Evolutionary conservation across 2,888 invertebrate genomes (phyloP).

Genomic region (Smittia aterrima): DNA sequence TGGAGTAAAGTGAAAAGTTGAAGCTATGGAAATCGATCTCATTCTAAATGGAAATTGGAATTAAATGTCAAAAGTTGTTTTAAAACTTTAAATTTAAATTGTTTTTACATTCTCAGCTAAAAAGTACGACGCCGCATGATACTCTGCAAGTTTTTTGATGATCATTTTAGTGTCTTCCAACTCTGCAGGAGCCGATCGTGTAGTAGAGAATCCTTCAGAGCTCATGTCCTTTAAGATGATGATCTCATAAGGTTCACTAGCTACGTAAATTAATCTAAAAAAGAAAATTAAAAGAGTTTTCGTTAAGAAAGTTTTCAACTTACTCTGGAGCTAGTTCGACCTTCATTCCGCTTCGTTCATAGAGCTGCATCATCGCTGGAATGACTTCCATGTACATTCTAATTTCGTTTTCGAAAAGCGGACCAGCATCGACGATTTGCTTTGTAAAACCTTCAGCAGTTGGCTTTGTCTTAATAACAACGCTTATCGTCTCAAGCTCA

Average conservation of each 20-base stretch:
- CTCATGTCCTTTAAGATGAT: background rate
- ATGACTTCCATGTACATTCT: background rate
- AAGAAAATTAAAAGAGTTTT: too few relatives aligned
- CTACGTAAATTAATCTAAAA: conserved; percentile 20
- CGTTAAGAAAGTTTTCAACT: background rate
- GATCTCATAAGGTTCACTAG: background rate
- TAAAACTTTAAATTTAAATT: too few relatives aligned
- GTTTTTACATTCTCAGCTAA: background rate
- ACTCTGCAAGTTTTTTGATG: conserved; percentile 16
- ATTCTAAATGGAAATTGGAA: too few relatives aligned
- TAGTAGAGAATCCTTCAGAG: background rate
- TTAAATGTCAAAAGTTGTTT: background rate
- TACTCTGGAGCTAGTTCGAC: conserved; percentile 18
- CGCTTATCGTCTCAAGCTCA: too few relatives aligned
- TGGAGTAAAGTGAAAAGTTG: conserved; percentile 13
- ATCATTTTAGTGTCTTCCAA: conserved; percentile 2
- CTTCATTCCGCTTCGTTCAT: conserved; percentile 1
- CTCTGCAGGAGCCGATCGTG: background rate
- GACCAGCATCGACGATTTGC: background rate
- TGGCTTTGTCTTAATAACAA: too few relatives aligned
- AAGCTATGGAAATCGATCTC: conserved; percentile 5
- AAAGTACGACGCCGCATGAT: conserved; percentile 29
- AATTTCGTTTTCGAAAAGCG: conserved; percentile 24
- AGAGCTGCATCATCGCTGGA: conserved; percentile 6
- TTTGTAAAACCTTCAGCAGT: background rate